Evolutionary conservation across 2,888 invertebrate genomes (phyloP), one percentile per base, ranked within the genome.

Genomic region (Habroteleia sp.): DNA sequence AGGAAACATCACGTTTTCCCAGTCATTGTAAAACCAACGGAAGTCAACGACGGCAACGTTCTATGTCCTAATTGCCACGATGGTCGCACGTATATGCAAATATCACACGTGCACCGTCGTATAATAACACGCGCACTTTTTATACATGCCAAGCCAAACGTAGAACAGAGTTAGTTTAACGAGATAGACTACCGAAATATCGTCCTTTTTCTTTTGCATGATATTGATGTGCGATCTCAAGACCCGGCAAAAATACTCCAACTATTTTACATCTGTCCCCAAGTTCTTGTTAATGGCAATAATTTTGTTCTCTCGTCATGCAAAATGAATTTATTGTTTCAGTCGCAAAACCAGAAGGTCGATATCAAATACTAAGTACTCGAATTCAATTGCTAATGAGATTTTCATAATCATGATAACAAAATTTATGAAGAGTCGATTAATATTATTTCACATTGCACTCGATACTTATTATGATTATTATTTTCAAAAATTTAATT

Each of bases 11-110:
- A 75, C 77, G 73, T 78, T 76, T 66, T 76, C 63, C 42, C 48
- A 58, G 58, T 56, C 58, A 48, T 33, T 72, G 54, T 48, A 52
- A 68, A 74, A 68, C 60, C 66, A 56, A 39, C 58, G 66, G 54
- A 75, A 75, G 52, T 75, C 71, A 60, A 50, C 52, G 56, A 16
- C 33, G 50, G 69, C 48, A 42, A 44, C 44, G 50, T 50, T 44
- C 62, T 65, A 33, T 48, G 63, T 72, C 50, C 71, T 73, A 80
- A 77, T 77, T 76, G 69, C 71, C 65, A 65, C 66, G 63, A 68
- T 63, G 50, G 74, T 74, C 52, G 68, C 71, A 71, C 69, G 76
- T 77, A 74, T 73, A 79, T 77, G 79, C 79, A 77, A 77, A 79
- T 79, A 56, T 71, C 56, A 66, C 77, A 74, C 76, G 74, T 72